Evolutionary conservation across 2,888 invertebrate genomes (phyloP), one percentile per base, ranked within the genome.

Genomic region (Phlogophora meticulosa): DNA sequence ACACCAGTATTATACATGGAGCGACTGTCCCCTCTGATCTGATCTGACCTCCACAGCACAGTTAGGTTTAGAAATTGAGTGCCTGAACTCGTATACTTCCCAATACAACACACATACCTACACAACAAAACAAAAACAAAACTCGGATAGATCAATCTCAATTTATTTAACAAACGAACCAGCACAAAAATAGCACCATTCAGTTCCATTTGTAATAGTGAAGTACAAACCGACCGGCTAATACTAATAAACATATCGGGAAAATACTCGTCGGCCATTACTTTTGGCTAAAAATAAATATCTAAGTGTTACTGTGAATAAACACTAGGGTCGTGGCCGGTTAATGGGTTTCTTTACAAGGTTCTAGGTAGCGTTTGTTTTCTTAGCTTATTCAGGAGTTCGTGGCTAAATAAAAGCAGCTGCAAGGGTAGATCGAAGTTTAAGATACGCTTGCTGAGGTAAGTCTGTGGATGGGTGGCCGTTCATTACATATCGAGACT

Each of bases 201-300:
- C 45, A 59, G 9, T 38, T 75, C 28, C 40, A 75, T 67, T 56
- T 67, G 40, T 51, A 55, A 48, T 1, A 48, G 24, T n/a, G 22
- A 32, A 62, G 51, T 20, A 17, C 68, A 45, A 28, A 4, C 28
- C 13, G 36, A 72, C 49, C 13, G 40, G 32, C 13, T 32, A n/a
- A 49, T 17, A 48, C 36, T 42, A 76, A 72, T 76, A 76, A 72
- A 76, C 43, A 68, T 60, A 68, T 68, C 51, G 56, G 22, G 52
- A 42, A 67, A 67, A 66, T 74, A 52, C 38, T 34, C n/a, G 24
- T n/a, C 15, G 1, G 13, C 48, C 57, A 49, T 76, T 45, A 45
- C 48, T 20, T 49, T 17, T 15, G 22, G 22, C 24, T 68, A 52
- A 66, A 74, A 66, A 74, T 72, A 72, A 57, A 42, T 43, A 55